Evolutionary conservation across 1,140 invertebrate genomes (phyloP).

Genomic region (Drosophila nebulosa): DNA sequence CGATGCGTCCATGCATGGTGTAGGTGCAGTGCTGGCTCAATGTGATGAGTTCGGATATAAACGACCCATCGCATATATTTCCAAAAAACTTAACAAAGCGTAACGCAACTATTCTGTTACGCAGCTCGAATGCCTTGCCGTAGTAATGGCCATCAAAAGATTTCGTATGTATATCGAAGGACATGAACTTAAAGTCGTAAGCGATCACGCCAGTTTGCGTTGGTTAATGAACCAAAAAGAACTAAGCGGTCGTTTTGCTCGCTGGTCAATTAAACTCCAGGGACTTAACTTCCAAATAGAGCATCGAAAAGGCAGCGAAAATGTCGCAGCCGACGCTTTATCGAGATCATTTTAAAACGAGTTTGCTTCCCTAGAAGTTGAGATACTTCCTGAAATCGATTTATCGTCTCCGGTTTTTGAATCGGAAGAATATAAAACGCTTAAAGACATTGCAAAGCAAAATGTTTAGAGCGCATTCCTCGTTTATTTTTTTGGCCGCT

Average conservation of each 20-base stretch:
- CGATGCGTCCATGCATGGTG: too few relatives aligned
- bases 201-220: too few relatives aligned
- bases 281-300: not conserved
- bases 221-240: too few relatives aligned
- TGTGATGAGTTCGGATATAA: too few relatives aligned
- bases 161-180: too few relatives aligned
- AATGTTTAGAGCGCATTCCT: not conserved
- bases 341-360: not conserved
- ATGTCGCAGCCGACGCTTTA: constrained; percentile 1
- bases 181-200: too few relatives aligned
- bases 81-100: too few relatives aligned
- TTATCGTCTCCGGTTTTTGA: not conserved
- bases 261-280: not conserved
- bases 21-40: too few relatives aligned
- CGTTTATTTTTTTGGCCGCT: not conserved
- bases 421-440: not conserved
- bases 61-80: too few relatives aligned
- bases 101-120: not conserved
- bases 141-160: not conserved
- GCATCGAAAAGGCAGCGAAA: constrained; percentile 13
- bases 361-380: not conserved
- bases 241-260: too few relatives aligned
- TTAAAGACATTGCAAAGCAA: not conserved
- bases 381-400: not conserved
- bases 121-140: not conserved